These are phyloP conservation scores for Petrocephalus zakoni DNA, from an alignment of 2,113 vertebrate genomes.

Conservation along the genomic window DNA sequence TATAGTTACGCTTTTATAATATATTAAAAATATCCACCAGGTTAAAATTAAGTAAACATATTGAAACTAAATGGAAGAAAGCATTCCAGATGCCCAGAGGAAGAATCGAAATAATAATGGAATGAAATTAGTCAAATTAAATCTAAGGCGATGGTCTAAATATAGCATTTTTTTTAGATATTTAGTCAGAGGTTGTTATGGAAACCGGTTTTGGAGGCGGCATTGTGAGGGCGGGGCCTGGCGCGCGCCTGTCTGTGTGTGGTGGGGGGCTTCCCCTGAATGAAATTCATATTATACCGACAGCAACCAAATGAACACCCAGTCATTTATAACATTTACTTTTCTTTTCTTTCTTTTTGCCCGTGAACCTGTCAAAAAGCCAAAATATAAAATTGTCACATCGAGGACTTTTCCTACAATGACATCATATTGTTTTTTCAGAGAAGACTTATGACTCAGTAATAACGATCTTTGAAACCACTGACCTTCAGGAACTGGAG, in stretches of 20 bases:
- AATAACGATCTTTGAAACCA: neutral
- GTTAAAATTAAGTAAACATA: neutral
- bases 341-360: neutral
- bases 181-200: constrained; percentile 63
- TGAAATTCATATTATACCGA: neutral
- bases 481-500: neutral
- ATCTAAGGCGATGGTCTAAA: constrained; percentile 51
- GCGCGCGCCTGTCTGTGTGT: neutral
- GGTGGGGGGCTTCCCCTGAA: neutral
- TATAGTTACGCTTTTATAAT: neutral
- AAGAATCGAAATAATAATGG: neutral
- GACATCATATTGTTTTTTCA: neutral
- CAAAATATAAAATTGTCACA: neutral
- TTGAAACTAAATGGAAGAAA: too few species aligned
- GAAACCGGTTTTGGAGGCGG: constrained; percentile 59
- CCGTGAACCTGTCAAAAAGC: neutral
- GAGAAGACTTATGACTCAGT: neutral
- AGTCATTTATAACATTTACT: neutral
- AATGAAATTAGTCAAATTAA: constrained; percentile 24
- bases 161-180: constrained; percentile 64
- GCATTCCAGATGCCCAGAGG: neutral
- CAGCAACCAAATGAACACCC: neutral
- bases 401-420: neutral
- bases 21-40: neutral
- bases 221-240: neutral